phyloP scores from a whole-genome alignment of 2,888 invertebrate genomes.

The Cryptus armator region DNA sequence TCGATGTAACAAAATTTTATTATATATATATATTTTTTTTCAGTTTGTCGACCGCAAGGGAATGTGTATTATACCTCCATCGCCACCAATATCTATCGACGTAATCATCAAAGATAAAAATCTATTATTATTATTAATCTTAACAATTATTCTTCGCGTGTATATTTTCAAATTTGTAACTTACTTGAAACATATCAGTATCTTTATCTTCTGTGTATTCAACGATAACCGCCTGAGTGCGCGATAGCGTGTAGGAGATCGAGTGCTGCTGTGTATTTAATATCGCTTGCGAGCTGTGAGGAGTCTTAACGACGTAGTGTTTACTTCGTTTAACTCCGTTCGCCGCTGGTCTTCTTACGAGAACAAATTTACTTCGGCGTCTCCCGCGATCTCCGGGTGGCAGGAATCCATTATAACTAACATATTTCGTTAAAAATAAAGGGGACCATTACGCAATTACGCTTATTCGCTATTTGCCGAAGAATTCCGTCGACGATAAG shows the following conservation, averaged over 20 bases:
- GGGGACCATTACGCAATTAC: slow-evolving; percentile 5
- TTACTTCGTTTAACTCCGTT: slow-evolving; percentile 98
- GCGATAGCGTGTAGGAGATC: slow-evolving; percentile 98
- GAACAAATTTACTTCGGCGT: slow-evolving; percentile 96
- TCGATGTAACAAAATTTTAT: slow-evolving; percentile 17
- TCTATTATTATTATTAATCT: not conserved
- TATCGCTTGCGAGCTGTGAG: slow-evolving; percentile 97
- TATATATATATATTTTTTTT: slow-evolving; percentile 18
- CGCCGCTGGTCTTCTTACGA: slow-evolving; percentile 93
- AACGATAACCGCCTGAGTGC: slow-evolving; percentile 99
- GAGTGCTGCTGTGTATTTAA: slow-evolving; percentile 97
- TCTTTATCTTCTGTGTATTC: slow-evolving; percentile 98
- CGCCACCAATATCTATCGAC: not conserved
- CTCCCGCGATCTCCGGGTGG: slow-evolving; percentile 97
- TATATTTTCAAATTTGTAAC: slow-evolving; percentile 67
- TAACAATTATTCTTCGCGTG: not conserved
- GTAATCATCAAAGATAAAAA: not conserved
- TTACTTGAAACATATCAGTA: slow-evolving; percentile 99
- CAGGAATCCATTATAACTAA: slow-evolving; percentile 96
- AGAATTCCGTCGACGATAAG: not conserved
- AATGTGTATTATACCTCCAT: not conserved
- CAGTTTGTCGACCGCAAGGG: not conserved
- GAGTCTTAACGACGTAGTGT: slow-evolving; percentile 98
- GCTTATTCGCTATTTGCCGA: not conserved
- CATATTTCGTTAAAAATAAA: slow-evolving; percentile 73